Conservation (phyloP, 2,113 vertebrate genomes). For the Motacilla alba region DNA sequence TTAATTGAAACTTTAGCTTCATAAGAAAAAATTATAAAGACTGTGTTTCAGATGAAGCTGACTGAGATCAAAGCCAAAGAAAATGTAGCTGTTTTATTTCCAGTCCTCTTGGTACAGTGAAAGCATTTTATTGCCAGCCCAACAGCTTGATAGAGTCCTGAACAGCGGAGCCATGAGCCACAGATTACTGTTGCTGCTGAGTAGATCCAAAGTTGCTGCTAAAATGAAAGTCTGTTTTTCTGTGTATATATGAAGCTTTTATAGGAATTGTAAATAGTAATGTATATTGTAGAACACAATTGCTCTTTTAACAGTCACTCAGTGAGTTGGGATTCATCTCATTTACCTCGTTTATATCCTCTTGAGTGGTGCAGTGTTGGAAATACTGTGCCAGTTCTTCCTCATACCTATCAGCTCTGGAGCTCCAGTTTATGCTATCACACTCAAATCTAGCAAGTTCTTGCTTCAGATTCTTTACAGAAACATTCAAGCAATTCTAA, state of each 20-base stretch:
- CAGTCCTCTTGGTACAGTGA: not conserved
- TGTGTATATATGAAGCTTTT: not conserved
- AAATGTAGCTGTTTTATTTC: not conserved
- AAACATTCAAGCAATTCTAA: slow-evolving; percentile 75
- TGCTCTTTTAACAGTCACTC: not conserved
- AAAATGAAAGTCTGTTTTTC: not conserved
- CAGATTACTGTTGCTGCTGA: not conserved
- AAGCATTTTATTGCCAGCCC: not conserved
- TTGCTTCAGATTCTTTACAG: slow-evolving; percentile 74
- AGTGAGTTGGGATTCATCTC: not conserved
- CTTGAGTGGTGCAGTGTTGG: slow-evolving; percentile 65
- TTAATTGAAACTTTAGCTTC: not conserved
- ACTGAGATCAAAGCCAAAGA: not conserved
- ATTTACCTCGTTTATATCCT: slow-evolving; percentile 82
- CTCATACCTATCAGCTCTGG: slow-evolving; percentile 59
- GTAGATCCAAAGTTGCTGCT: not conserved
- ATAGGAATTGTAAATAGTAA: not conserved
- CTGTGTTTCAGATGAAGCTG: not conserved
- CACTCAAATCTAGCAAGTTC: slow-evolving; percentile 74
- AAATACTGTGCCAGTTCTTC: slow-evolving; percentile 57
- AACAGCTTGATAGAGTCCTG: not conserved
- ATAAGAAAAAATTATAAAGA: not conserved
- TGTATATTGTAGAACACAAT: not conserved
- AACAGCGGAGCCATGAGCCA: not conserved
- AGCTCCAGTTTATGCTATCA: slow-evolving; percentile 65